Evolutionary conservation across 2,113 vertebrate species (phyloP).

Genomic region (Embiotoca jacksoni): DNA sequence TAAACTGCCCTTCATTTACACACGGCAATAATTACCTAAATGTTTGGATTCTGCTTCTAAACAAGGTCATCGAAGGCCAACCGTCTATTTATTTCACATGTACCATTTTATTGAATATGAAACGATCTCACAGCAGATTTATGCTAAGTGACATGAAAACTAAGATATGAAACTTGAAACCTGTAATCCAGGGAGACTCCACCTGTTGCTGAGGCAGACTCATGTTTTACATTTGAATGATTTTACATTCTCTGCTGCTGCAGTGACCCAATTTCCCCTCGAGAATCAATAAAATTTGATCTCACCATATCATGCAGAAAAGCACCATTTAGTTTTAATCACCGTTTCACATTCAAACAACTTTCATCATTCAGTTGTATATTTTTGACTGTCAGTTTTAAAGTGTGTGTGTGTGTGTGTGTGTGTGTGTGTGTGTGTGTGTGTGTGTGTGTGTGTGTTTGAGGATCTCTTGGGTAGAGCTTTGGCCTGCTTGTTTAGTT

Average conservation of each 20-base stretch:
- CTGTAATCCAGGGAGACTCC: background rate
- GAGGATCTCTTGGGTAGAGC: conserved; percentile 46
- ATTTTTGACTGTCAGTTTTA: conserved; percentile 31
- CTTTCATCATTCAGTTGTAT: conserved; percentile 31
- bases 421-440: background rate
- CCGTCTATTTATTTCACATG: background rate
- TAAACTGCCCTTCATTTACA: conserved; percentile 27
- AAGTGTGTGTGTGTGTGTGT: conserved; percentile 7
- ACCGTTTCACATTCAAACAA: conserved; percentile 24
- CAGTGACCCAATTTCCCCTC: conserved; percentile 1
- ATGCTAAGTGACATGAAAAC: background rate
- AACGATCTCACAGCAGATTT: background rate
- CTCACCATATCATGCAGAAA: conserved; percentile 23
- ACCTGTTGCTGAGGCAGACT: background rate
- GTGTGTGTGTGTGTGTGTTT: conserved; percentile 26
- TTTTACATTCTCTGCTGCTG: background rate
- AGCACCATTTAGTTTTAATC: conserved; percentile 15
- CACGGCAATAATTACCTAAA: background rate
- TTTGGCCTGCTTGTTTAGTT: conserved; percentile 65
- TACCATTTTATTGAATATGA: background rate
- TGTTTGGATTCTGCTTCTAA: conserved; percentile 13
- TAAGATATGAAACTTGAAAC: background rate
- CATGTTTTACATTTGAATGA: conserved; percentile 3
- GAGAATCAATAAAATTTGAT: conserved; percentile 35
- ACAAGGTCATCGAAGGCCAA: background rate